A percentile compares a stretch with the other conserved stretches of the same genome.
Evolutionary conservation across 2,888 invertebrate species (phyloP).

Genomic region (Scaptodrosophila latifasciaeformis): DNA sequence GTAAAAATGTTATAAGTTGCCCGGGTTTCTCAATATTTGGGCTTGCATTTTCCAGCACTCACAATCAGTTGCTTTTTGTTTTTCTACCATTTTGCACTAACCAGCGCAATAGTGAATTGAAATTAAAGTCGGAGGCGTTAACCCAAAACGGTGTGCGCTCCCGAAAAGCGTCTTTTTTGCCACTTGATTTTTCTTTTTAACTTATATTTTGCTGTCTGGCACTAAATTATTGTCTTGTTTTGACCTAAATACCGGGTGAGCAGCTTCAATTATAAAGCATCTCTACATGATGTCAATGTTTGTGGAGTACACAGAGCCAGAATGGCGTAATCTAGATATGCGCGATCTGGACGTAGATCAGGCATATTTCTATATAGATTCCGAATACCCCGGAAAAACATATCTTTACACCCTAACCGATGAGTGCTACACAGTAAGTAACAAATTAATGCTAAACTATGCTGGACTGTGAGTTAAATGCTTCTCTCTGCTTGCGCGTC

Average conservation of each 20-base stretch:
- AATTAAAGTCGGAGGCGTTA: no score
- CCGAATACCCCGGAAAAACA: constrained; percentile 64
- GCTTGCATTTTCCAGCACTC: no score
- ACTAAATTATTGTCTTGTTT: no score
- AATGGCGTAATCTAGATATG: constrained; percentile 78
- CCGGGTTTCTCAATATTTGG: no score
- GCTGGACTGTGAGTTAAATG: constrained; percentile 1
- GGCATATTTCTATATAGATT: constrained; percentile 78
- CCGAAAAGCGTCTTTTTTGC: no score
- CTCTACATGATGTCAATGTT: constrained; percentile 75
- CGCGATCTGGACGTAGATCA: constrained; percentile 80
- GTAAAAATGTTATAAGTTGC: no score
- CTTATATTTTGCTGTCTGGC: no score
- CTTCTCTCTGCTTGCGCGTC: constrained; percentile 17
- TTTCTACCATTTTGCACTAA: no score
- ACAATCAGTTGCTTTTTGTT: no score
- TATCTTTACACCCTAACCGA: constrained; percentile 82
- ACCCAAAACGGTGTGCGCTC: no score
- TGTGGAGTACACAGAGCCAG: constrained; percentile 78
- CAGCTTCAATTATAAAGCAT: neutral
- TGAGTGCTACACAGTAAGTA: constrained; percentile 82
- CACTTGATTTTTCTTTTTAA: no score
- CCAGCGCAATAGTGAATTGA: no score
- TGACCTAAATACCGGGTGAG: constrained; percentile 21
- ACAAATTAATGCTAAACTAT: constrained; percentile 19